Conservation (phyloP, 2,113 vertebrate species). For the Epinephelus lanceolatus region DNA sequence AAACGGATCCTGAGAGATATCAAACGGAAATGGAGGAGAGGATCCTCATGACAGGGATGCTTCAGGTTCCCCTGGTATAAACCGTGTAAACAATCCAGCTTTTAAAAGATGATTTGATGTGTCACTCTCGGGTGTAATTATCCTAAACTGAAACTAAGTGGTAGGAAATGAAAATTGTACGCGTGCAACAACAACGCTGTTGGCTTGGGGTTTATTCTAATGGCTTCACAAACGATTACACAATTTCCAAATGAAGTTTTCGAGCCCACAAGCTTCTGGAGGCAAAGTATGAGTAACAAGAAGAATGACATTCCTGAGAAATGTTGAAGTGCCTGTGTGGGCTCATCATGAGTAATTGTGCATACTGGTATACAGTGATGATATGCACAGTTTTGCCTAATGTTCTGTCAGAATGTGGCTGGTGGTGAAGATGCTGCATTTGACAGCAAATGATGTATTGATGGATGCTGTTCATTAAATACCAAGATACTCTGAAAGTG, state of each 20-base stretch:
- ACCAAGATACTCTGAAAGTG: neutral
- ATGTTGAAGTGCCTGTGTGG: neutral
- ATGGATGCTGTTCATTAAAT: neutral
- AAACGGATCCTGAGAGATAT: constrained; percentile 49
- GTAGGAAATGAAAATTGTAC: neutral
- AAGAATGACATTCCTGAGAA: neutral
- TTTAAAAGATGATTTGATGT: neutral
- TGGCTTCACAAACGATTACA: neutral
- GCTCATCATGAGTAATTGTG: neutral
- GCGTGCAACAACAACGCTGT: neutral
- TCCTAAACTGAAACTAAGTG: neutral
- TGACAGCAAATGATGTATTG: neutral
- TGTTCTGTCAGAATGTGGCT: neutral
- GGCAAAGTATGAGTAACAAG: neutral
- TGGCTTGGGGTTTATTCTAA: neutral
- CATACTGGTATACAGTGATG: neutral
- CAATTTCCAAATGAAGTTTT: neutral
- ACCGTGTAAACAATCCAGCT: constrained; percentile 1
- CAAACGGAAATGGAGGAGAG: constrained; percentile 1
- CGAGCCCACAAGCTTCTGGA: neutral
- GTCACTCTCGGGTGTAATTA: constrained; percentile 21
- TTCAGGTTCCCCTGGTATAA: neutral
- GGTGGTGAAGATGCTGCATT: neutral
- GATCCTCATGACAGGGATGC: constrained; percentile 8
- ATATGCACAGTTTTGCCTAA: neutral